These are phyloP conservation scores for Aramus guarauna DNA, from an alignment of 2,113 vertebrate species.

Conservation along the genomic window DNA sequence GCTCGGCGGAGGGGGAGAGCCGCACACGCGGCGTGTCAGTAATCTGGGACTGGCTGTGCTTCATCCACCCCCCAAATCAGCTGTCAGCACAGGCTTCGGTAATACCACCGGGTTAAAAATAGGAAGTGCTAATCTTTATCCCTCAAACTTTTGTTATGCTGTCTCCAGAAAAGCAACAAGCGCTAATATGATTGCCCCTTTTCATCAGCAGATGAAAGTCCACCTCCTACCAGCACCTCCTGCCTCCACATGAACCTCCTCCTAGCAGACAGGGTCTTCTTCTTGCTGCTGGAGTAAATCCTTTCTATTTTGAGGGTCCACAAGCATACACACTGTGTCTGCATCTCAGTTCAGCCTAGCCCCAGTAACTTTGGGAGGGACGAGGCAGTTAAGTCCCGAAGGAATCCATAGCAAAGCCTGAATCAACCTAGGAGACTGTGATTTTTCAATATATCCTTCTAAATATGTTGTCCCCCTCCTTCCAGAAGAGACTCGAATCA, in stretches of 20 bases:
- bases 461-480: accelerated
- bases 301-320: background rate
- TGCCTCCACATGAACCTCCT: background rate
- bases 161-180: background rate
- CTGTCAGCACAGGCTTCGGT: background rate
- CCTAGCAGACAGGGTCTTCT: background rate
- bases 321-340: background rate
- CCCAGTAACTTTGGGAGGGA: no score
- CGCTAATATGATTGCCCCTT: background rate
- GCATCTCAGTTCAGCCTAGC: background rate
- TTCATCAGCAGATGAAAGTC: background rate
- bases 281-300: background rate
- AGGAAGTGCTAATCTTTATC: background rate
- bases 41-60: background rate
- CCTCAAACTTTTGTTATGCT: background rate
- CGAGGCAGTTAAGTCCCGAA: background rate
- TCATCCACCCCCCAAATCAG: background rate
- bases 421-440: background rate
- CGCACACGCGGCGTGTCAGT: background rate
- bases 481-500: background rate
- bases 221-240: background rate
- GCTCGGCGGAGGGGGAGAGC: background rate
- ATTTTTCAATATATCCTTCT: background rate
- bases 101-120: background rate
- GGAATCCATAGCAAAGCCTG: background rate